A percentile compares a stretch with the other conserved stretches of the same genome.
These are phyloP conservation scores for Allolobophora icterica DNA, from an alignment of 2,888 invertebrate genomes.

Conservation along the genomic window DNA sequence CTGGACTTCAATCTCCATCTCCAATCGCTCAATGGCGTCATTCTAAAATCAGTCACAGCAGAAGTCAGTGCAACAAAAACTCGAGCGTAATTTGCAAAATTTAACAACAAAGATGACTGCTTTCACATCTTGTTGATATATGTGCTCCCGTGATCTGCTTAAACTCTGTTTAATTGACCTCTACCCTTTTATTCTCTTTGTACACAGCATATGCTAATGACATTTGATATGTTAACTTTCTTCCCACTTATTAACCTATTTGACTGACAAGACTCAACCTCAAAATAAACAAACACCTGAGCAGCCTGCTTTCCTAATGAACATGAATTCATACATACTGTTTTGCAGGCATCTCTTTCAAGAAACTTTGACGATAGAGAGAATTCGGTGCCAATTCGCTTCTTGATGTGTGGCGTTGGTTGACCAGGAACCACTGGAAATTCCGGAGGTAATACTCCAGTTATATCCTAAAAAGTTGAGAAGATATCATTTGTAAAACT, in stretches of 20 bases:
- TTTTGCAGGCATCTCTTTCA: background rate
- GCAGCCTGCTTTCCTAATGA: background rate
- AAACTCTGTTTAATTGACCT: background rate
- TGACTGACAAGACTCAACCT: background rate
- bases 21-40: constrained; percentile 22
- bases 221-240: background rate
- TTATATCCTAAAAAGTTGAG: constrained; percentile 28
- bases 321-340: constrained; percentile 13
- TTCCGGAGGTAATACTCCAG: constrained; percentile 30
- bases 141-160: background rate
- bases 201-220: background rate
- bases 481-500: background rate
- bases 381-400: constrained; percentile 31
- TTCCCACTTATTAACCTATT: background rate
- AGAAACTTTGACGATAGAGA: constrained; percentile 32
- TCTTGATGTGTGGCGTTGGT: constrained; percentile 21
- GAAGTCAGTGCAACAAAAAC: background rate
- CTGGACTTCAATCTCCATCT: constrained; percentile 33
- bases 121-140: background rate
- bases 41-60: background rate
- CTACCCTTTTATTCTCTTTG: too few species aligned
- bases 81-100: too few species aligned
- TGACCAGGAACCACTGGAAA: constrained; percentile 30
- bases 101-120: background rate
- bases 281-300: background rate